These are phyloP conservation scores for Lasius platythorax DNA, from an alignment of 2,888 invertebrate genomes.

Conservation along the genomic window DNA sequence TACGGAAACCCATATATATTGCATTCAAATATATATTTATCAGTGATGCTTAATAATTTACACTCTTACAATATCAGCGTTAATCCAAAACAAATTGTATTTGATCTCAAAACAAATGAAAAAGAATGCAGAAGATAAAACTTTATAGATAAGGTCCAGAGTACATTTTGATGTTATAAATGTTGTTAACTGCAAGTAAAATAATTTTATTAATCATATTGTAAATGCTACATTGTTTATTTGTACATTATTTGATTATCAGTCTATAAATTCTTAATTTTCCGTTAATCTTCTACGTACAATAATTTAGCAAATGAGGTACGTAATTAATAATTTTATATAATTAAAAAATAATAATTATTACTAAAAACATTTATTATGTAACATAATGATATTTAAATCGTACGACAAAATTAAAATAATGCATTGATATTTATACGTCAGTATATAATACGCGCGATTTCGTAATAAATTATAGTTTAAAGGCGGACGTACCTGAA, in stretches of 20 bases:
- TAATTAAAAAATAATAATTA: neutral
- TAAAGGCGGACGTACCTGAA: neutral
- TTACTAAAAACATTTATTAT: neutral
- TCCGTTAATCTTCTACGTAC: neutral
- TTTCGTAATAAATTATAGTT: neutral
- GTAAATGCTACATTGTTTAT: neutral
- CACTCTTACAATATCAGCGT: constrained; percentile 11
- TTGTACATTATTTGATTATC: too few relatives aligned
- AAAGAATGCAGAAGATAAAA: neutral
- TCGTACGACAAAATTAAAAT: neutral
- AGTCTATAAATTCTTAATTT: neutral
- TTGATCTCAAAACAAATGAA: neutral
- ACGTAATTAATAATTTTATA: neutral
- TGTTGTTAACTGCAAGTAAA: constrained; percentile 7
- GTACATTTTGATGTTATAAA: constrained; percentile 4
- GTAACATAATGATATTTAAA: neutral
- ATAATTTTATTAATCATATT: neutral
- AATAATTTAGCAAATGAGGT: neutral
- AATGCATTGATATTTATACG: neutral
- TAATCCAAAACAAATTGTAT: constrained; percentile 27
- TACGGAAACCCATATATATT: neutral
- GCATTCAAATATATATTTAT: neutral
- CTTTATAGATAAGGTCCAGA: neutral
- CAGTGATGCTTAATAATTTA: neutral
- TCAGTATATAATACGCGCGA: neutral